Base-by-base conservation (phyloP, 2,888 invertebrate genomes). In the Merodon equestris region DNA sequence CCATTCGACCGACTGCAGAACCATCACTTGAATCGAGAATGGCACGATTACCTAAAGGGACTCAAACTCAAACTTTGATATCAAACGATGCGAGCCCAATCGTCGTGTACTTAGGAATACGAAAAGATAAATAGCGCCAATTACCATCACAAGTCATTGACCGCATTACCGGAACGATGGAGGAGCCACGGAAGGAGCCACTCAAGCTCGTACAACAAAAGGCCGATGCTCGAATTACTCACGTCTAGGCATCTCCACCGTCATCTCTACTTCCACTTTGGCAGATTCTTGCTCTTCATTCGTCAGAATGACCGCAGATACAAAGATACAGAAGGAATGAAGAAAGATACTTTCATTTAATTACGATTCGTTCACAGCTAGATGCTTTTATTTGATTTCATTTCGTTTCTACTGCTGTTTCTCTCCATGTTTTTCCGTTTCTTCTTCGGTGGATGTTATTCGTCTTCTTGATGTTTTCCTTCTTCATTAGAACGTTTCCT, bases 341-440 rank as follows among this genome's bases (percentile, higher is more conserved):
- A 17, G 54, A 68, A 74, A 79, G 79, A 79, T 79, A 79, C 79
- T 79, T 79, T 79, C 79, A 63, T 79, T 79, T 79, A 79, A 79
- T 79, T 79, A 64, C 74, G 74, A 61, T 40, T 48, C 34, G 36
- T 61, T 67, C 54, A 19, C 57, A 53, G 61, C 4, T 57, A 40
- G 54, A n/a, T n/a, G 15, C 67, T 45, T 19, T 73, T 45, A 27
- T 18, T 67, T 56, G 58, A 38, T 61, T 48, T 56, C 27, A 38
- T 45, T 58, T 17, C 51, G 38, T 54, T 61, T 54, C 34, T 44
- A 42, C 63, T 51, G 38, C 47, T 70, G 15, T 45, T 74, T 15
- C 15, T 18, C 40, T 47, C n/a, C 18, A 9, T 71, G 13, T 71
- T n/a, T n/a, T n/a, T 54, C 61, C 18, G 42, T 42, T 58, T 56